A percentile compares a stretch with the other conserved stretches of the same genome.
Conservation (phyloP, 2,797 vertebrate species). For the Microhierax caerulescens region DNA sequence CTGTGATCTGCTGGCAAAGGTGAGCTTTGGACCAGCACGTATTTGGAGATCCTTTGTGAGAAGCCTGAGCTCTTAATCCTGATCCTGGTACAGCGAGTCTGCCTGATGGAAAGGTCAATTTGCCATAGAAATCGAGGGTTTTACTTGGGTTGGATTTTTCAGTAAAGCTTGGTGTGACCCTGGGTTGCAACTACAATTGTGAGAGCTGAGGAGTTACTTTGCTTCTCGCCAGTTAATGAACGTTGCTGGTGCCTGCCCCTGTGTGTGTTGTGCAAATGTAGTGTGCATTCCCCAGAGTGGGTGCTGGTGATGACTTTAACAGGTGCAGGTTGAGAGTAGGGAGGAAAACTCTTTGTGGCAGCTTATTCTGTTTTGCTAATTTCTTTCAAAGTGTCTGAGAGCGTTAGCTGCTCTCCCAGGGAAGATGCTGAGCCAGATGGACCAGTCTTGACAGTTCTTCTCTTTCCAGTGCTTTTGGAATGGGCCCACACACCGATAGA, state of each 20-base stretch:
- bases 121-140: not conserved
- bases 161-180: not conserved
- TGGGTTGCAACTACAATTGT: not conserved
- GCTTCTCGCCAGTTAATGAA: not conserved
- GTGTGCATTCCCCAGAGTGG: fast-evolving
- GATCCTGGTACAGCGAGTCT: not conserved
- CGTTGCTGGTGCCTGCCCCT: not conserved
- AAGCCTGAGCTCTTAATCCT: not conserved
- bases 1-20: not conserved
- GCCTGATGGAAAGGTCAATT: not conserved
- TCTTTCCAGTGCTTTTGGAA: not conserved
- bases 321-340: not conserved
- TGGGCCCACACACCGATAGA: not conserved
- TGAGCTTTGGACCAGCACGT: not conserved
- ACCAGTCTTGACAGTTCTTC: not conserved
- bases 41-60: not conserved
- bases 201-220: not conserved
- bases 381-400: not conserved
- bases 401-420: not conserved
- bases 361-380: not conserved
- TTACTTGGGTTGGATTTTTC: not conserved
- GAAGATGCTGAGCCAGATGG: not conserved
- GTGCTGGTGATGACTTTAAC: not conserved
- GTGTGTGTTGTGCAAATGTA: too few relatives aligned
- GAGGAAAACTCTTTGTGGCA: not conserved